Percentiles rank a stretch among this genome's conserved stretches.
phyloP scores from a whole-genome alignment of 2,797 vertebrate genomes.

The Megalops cyprinoides region DNA sequence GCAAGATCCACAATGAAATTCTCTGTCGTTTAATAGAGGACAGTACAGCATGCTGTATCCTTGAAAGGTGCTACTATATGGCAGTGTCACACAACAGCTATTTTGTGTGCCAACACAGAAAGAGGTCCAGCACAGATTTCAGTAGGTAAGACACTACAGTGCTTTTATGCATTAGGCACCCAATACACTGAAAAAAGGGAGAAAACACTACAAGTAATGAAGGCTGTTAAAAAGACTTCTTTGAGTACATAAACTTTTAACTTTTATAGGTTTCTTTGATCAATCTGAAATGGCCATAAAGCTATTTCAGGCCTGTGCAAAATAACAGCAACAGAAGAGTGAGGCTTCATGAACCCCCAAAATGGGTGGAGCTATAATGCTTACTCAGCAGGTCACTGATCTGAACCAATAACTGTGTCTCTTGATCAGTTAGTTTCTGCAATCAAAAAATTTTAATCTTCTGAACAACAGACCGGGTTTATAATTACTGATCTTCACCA shows the following conservation, averaged over 20 bases:
- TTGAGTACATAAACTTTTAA: not conserved
- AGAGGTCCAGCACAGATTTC: not conserved
- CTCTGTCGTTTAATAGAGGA: not conserved
- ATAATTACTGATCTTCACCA: too few species aligned
- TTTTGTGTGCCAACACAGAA: too few species aligned
- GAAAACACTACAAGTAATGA: not conserved
- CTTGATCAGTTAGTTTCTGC: too few species aligned
- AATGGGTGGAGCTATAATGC: too few species aligned
- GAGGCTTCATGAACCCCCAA: too few species aligned
- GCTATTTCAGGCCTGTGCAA: not conserved
- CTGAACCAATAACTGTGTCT: too few species aligned
- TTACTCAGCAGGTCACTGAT: too few species aligned
- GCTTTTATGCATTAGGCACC: not conserved
- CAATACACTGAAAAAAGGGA: not conserved
- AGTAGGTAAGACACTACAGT: not conserved
- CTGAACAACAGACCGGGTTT: too few species aligned
- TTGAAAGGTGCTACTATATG: not conserved
- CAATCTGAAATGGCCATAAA: not conserved
- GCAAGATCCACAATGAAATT: too few species aligned
- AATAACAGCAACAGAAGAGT: not conserved
- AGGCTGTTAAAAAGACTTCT: not conserved
- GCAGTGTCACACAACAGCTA: constrained; percentile 4
- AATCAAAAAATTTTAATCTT: too few species aligned
- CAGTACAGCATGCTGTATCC: constrained; percentile 1
- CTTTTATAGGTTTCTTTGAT: not conserved